These are phyloP conservation scores for Eretmocerus hayati DNA, from an alignment of 2,888 invertebrate genomes.

Conservation along the genomic window DNA sequence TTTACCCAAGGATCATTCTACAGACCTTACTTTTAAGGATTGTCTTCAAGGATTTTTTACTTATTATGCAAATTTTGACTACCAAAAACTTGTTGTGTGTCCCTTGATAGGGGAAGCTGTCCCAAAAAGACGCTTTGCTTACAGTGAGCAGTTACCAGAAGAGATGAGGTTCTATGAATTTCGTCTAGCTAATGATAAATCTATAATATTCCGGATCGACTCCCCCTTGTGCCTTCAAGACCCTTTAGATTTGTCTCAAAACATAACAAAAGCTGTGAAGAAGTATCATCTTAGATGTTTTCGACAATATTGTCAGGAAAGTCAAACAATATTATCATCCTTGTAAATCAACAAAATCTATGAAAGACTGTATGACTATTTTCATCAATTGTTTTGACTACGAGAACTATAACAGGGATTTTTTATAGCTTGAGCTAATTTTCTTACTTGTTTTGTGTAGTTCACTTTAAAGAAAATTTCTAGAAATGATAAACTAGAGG, in stretches of 20 bases:
- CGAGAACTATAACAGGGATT: too few species aligned
- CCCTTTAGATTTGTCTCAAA: constrained; percentile 55
- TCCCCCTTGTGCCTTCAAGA: constrained; percentile 55
- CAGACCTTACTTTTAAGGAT: background rate
- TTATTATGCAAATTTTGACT: constrained; percentile 46
- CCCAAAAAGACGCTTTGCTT: constrained; percentile 41
- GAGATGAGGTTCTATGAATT: constrained; percentile 22
- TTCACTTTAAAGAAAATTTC: too few species aligned
- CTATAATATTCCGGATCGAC: constrained; percentile 41
- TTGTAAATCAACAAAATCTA: too few species aligned
- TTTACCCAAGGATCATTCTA: too few species aligned
- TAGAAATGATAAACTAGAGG: too few species aligned
- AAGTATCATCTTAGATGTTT: constrained; percentile 17
- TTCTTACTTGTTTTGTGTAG: too few species aligned
- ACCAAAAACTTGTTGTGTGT: constrained; percentile 40
- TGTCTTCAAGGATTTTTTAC: constrained; percentile 42
- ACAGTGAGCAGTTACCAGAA: constrained; percentile 26
- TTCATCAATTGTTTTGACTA: too few species aligned
- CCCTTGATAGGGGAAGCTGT: constrained; percentile 47
- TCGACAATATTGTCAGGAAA: constrained; percentile 12
- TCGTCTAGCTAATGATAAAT: constrained; percentile 12
- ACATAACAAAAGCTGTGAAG: constrained; percentile 50
- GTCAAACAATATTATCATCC: too few species aligned
- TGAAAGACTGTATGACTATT: too few species aligned
- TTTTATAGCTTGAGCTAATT: too few species aligned